phyloP scores from a whole-genome alignment of 2,888 invertebrate species.

The Pheosia tremula region DNA sequence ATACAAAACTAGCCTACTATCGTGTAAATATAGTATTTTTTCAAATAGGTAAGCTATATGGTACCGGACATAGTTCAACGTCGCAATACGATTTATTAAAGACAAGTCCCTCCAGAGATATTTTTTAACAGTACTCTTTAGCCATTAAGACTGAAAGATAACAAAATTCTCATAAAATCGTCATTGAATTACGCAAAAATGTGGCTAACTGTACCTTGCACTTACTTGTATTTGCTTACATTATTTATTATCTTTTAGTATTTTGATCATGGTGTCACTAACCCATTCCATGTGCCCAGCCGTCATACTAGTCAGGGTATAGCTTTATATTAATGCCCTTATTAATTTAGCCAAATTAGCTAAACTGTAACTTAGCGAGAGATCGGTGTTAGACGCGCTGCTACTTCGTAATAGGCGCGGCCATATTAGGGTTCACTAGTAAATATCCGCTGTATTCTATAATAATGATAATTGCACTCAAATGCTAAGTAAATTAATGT shows the following conservation, averaged over 20 bases:
- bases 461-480: constrained; percentile 47
- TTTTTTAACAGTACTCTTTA: constrained; percentile 75
- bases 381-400: constrained; percentile 42
- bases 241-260: constrained; percentile 42
- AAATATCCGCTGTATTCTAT: constrained; percentile 51
- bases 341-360: constrained; percentile 43
- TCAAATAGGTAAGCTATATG: constrained; percentile 55
- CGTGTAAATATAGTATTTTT: constrained; percentile 71
- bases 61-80: constrained; percentile 65
- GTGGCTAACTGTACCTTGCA: constrained; percentile 23
- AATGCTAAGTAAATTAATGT: constrained; percentile 59
- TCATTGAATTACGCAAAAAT: constrained; percentile 42
- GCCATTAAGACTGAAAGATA: constrained; percentile 80
- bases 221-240: constrained; percentile 23
- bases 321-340: constrained; percentile 60
- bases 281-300: constrained; percentile 77
- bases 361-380: constrained; percentile 40
- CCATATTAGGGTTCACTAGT: constrained; percentile 49
- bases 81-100: constrained; percentile 62
- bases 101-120: constrained; percentile 79
- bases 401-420: constrained; percentile 33
- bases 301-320: constrained; percentile 75
- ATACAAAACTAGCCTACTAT: constrained; percentile 33
- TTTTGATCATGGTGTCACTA: constrained; percentile 57
- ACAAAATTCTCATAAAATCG: constrained; percentile 52